These are phyloP conservation scores for Gymnopithys bicolor DNA, from an alignment of 2,797 vertebrate species.

Conservation along the genomic window DNA sequence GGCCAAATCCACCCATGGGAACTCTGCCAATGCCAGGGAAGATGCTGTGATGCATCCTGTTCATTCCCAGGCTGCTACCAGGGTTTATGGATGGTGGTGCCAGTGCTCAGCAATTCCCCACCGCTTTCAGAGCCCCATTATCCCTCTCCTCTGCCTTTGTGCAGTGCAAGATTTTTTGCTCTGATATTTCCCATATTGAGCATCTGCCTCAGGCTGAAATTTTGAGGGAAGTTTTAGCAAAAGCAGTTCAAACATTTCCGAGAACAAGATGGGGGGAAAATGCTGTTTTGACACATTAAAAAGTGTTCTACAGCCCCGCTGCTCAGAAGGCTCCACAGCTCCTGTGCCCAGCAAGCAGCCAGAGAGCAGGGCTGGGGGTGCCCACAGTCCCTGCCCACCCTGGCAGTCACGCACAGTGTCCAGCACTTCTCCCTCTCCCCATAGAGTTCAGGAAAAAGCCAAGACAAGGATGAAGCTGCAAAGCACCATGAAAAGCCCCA, in stretches of 20 bases:
- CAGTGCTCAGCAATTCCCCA: neutral
- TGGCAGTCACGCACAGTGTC: neutral
- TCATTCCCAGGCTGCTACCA: fast-evolving
- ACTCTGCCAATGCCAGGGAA: neutral
- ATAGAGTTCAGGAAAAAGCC: neutral
- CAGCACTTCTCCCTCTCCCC: neutral
- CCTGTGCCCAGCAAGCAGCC: fast-evolving
- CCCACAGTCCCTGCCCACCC: fast-evolving
- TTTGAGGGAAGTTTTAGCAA: constrained; percentile 15
- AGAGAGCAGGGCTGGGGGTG: fast-evolving
- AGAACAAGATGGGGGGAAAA: constrained; percentile 13
- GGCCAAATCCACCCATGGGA: fast-evolving
- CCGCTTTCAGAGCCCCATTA: neutral
- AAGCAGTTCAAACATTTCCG: neutral
- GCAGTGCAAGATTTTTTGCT: neutral
- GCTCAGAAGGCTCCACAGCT: neutral
- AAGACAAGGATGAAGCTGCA: neutral
- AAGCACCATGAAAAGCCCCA: fast-evolving
- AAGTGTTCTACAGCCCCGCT: fast-evolving
- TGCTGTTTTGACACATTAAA: neutral
- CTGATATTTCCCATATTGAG: neutral
- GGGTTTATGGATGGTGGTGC: neutral
- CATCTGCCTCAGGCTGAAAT: neutral
- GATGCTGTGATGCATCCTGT: neutral
- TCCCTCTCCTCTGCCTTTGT: neutral